Conservation (phyloP, 2,888 invertebrate genomes). For the Rhyacophila evoluta region DNA sequence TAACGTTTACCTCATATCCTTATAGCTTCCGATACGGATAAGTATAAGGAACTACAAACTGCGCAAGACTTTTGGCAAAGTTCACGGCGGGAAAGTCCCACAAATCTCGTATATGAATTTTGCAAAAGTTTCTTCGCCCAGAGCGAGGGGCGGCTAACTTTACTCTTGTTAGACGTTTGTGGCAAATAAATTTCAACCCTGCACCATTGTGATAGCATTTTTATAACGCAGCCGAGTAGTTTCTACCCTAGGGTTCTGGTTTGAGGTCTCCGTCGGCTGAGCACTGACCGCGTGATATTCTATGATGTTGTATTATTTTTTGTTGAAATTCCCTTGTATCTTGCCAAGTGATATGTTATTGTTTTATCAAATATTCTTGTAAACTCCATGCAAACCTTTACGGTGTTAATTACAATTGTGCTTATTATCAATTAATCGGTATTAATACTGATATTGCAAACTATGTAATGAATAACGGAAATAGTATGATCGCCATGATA, state of each 20-base stretch:
- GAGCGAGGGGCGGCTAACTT: slow-evolving; percentile 14
- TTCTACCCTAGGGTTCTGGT: neutral
- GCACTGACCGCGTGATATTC: no score
- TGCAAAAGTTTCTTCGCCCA: slow-evolving; percentile 7
- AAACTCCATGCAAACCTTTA: no score
- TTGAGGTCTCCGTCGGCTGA: no score
- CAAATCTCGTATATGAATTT: slow-evolving; percentile 31
- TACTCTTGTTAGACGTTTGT: slow-evolving; percentile 14
- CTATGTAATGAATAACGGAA: no score
- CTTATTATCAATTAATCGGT: no score
- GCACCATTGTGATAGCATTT: neutral
- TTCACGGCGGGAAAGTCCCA: slow-evolving; percentile 20
- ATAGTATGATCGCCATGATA: no score
- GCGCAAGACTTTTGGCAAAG: neutral
- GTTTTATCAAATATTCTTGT: no score
- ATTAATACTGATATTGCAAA: no score
- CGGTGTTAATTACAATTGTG: no score
- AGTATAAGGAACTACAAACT: slow-evolving; percentile 9
- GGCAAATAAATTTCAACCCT: slow-evolving; percentile 8
- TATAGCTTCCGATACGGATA: neutral
- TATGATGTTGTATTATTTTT: no score
- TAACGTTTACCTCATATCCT: neutral
- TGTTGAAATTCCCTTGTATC: no score
- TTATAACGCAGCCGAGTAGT: neutral
- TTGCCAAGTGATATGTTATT: no score